These are phyloP conservation scores for Tenualosa ilisha DNA, from an alignment of 2,797 vertebrate species.

Conservation along the genomic window DNA sequence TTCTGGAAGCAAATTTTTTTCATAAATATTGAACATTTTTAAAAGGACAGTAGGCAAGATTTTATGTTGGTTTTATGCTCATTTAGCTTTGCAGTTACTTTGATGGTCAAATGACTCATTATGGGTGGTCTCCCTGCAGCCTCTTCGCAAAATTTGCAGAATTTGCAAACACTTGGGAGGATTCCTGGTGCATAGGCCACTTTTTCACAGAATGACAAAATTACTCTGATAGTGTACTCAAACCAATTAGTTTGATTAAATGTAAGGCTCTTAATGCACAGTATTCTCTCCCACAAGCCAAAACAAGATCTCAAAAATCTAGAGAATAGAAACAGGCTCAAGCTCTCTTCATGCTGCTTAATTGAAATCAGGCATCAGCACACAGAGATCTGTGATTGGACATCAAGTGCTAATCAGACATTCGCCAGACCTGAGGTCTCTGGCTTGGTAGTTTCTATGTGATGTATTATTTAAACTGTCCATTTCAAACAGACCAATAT, in stretches of 20 bases:
- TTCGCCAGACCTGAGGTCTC: background rate
- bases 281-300: background rate
- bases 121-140: too few relatives aligned
- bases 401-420: background rate
- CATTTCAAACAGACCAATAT: background rate
- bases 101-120: too few relatives aligned
- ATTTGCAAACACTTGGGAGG: too few relatives aligned
- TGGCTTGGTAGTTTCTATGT: background rate
- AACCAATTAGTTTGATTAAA: background rate
- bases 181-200: too few relatives aligned
- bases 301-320: background rate
- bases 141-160: too few relatives aligned
- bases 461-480: background rate
- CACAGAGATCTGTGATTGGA: background rate
- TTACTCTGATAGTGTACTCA: too few relatives aligned
- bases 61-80: too few relatives aligned
- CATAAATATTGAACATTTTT: too few relatives aligned
- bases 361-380: slow-evolving; percentile 22
- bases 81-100: too few relatives aligned
- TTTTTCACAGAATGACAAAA: too few relatives aligned
- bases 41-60: too few relatives aligned
- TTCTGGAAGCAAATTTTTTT: too few relatives aligned
- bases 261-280: background rate
- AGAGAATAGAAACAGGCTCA: background rate
- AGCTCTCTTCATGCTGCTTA: background rate